Base-by-base conservation (phyloP, 1,140 invertebrate genomes). In the Drosophila neocordata region DNA sequence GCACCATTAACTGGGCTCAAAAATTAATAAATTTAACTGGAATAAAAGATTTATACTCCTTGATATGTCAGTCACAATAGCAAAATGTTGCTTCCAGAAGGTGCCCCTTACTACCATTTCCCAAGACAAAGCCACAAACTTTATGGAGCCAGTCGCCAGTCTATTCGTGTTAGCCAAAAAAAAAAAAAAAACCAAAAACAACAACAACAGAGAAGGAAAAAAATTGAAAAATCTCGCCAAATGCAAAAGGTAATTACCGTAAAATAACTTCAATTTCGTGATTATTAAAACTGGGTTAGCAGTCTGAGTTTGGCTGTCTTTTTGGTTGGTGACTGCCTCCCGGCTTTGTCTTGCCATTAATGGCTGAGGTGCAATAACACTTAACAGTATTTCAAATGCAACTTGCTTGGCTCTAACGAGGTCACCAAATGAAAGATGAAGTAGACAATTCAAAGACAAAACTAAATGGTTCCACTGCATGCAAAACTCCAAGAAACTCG, bases 281-380 rank as follows among this genome's bases (percentile, higher is more conserved):
- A 80, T 81, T 81, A 79, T 76, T 76, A 69, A 79, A 81, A 81
- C 73, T 81, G 73, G 78, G 78, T 79, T 76, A 81, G 69, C 68
- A 78, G 69, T 55, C 60, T 52, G 52, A 37, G n/a, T 65, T 64
- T 55, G 58, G 63, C 35, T 61, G 27, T 24, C n/a, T 31, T 48
- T 31, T 37, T 18, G 31, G 22, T 27, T 24, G n/a, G n/a, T 41
- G 57, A 11, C 12, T 38, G 57, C 8, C 37, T 59, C 12, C 27
- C 31, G 34, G 22, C 55, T n/a, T 35, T 18, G 18, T 11, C 20
- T 24, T n/a, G 12, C 34, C 58, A 38, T 38, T 38, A 48, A 62
- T 64, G 68, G 68, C 38, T 68, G 59, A 71, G 66, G 56, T 69
- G 66, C 69, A 70, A 70, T 34, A 44, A 34, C 37, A 66, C 65